Percentiles rank a stretch among this genome's conserved stretches.
These are phyloP conservation scores for Lepidonotus clava DNA, from an alignment of 2,888 invertebrate genomes.

Conservation along the genomic window DNA sequence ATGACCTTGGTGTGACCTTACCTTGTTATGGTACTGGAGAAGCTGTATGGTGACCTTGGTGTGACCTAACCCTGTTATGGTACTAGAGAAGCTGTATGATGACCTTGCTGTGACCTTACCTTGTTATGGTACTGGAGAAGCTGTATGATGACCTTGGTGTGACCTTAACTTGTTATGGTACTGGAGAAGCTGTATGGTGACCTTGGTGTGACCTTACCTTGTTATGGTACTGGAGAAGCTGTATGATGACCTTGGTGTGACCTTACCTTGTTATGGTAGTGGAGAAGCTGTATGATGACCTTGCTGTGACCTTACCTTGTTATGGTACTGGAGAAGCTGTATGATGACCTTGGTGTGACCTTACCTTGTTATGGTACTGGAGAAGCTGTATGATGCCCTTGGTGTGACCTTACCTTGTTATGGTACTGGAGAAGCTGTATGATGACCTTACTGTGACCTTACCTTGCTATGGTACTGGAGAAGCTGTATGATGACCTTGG, in stretches of 20 bases:
- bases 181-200: neutral
- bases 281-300: slow-evolving; percentile 99
- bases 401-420: neutral
- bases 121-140: neutral
- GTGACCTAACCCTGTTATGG: too few relatives aligned
- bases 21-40: too few relatives aligned
- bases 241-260: slow-evolving; percentile 98
- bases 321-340: slow-evolving; percentile 99
- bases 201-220: too few relatives aligned
- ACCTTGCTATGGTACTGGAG: too few relatives aligned
- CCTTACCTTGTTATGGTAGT: slow-evolving; percentile 98
- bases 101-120: neutral
- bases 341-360: slow-evolving; percentile 99
- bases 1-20: too few relatives aligned
- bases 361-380: neutral
- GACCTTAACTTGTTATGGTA: neutral
- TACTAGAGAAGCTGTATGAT: too few relatives aligned
- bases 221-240: slow-evolving; percentile 99
- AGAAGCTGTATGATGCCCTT: slow-evolving; percentile 82
- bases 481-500: too few relatives aligned
- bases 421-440: neutral
- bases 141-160: neutral
- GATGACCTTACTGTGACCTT: too few relatives aligned
- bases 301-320: slow-evolving; percentile 99
- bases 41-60: too few relatives aligned